Evolutionary conservation across 2,113 vertebrate species (phyloP).

Genomic region (Bungarus multicinctus): DNA sequence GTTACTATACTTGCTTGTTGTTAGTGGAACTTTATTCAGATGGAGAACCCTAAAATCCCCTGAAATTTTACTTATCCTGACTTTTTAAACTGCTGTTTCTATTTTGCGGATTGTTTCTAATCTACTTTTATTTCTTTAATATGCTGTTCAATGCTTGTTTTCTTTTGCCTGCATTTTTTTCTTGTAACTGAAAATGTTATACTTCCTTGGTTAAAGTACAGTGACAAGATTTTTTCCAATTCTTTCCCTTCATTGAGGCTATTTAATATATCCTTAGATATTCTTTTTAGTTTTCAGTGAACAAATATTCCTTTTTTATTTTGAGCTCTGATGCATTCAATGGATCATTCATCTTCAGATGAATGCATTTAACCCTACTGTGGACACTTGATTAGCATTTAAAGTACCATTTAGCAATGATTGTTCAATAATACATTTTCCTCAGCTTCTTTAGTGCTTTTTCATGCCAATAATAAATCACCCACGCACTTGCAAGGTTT

Average conservation of each 20-base stretch:
- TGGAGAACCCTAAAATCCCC: slow-evolving; percentile 22
- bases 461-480: slow-evolving; percentile 18
- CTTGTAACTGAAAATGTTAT: not conserved
- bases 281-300: not conserved
- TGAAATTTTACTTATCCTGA: slow-evolving; percentile 24
- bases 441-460: not conserved
- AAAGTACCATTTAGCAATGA: not conserved
- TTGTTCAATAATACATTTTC: slow-evolving; percentile 15
- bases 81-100: slow-evolving; percentile 16
- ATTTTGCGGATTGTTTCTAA: slow-evolving; percentile 14
- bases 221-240: not conserved
- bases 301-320: not conserved
- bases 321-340: not conserved
- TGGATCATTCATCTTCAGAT: not conserved
- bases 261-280: not conserved
- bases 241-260: not conserved
- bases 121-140: slow-evolving; percentile 8
- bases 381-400: not conserved
- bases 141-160: not conserved
- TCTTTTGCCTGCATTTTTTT: not conserved
- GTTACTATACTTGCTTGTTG: slow-evolving; percentile 25
- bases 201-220: not conserved
- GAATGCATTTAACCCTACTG: not conserved
- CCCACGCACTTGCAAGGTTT: not conserved
- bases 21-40: slow-evolving; percentile 29